phyloP scores from a whole-genome alignment of 2,113 vertebrate genomes.

The Herpailurus yagouaroundi region DNA sequence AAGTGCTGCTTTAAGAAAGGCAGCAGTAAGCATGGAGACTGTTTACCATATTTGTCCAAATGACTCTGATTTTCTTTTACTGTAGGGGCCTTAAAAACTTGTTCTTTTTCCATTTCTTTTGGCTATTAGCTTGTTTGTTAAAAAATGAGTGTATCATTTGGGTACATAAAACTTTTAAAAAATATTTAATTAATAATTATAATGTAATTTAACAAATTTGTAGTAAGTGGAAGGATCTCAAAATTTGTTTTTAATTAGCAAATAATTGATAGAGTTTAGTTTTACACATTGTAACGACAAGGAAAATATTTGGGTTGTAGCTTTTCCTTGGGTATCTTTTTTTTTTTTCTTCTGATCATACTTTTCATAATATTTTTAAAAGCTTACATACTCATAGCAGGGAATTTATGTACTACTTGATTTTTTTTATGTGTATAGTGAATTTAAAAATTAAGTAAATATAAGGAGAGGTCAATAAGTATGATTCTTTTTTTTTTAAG shows the following conservation, averaged over 20 bases:
- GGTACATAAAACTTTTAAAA: background rate
- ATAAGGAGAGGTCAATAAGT: constrained; percentile 1
- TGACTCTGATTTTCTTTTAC: constrained; percentile 19
- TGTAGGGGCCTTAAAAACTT: background rate
- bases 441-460: constrained; percentile 41
- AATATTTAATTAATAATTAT: background rate
- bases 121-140: background rate
- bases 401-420: background rate
- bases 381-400: background rate
- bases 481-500: background rate
- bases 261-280: constrained; percentile 41
- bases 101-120: background rate
- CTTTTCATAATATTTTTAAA: constrained; percentile 9
- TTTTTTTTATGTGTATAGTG: background rate
- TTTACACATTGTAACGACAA: background rate
- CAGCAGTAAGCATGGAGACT: background rate
- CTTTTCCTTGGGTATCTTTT: background rate
- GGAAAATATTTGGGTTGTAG: background rate
- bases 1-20: background rate
- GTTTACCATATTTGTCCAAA: background rate
- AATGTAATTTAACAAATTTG: background rate
- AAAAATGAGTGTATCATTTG: background rate
- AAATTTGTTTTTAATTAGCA: constrained; percentile 65
- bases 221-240: constrained; percentile 53
- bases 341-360: background rate